Conservation (phyloP, 2,113 vertebrate genomes). For the Caretta caretta region DNA sequence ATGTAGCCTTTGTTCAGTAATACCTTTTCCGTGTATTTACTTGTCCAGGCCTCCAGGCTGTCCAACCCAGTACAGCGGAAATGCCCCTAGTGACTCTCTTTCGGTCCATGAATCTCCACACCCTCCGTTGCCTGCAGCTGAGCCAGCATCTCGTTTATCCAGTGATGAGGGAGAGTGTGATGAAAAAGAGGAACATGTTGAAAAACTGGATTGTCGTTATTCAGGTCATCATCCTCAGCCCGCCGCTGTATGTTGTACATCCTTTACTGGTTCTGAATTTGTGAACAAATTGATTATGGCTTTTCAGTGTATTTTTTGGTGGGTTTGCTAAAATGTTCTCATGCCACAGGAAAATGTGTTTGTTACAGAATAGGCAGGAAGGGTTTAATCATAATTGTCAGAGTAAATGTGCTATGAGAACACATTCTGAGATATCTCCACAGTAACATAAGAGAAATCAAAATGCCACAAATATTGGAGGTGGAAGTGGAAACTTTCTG, state of each 20-base stretch:
- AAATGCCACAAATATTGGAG: constrained; percentile 9
- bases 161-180: constrained; percentile 98
- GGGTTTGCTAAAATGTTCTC: background rate
- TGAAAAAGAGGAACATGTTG: constrained; percentile 92
- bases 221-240: constrained; percentile 98
- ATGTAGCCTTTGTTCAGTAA: background rate
- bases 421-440: background rate
- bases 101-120: constrained; percentile 88
- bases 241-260: constrained; percentile 89
- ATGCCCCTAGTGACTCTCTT: constrained; percentile 84
- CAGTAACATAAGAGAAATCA: background rate
- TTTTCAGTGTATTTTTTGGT: background rate
- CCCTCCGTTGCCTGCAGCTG: constrained; percentile 85
- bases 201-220: constrained; percentile 99
- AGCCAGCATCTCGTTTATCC: constrained; percentile 91
- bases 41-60: constrained; percentile 88
- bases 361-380: background rate
- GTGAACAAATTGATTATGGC: background rate
- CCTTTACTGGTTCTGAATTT: background rate
- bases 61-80: constrained; percentile 86
- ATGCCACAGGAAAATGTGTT: background rate
- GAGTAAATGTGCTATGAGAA: background rate
- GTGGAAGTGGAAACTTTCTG: background rate
- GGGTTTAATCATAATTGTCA: background rate
- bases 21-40: constrained; percentile 20